These are phyloP conservation scores for Diplazon laetatorius DNA, from an alignment of 2,888 invertebrate genomes.

Conservation along the genomic window DNA sequence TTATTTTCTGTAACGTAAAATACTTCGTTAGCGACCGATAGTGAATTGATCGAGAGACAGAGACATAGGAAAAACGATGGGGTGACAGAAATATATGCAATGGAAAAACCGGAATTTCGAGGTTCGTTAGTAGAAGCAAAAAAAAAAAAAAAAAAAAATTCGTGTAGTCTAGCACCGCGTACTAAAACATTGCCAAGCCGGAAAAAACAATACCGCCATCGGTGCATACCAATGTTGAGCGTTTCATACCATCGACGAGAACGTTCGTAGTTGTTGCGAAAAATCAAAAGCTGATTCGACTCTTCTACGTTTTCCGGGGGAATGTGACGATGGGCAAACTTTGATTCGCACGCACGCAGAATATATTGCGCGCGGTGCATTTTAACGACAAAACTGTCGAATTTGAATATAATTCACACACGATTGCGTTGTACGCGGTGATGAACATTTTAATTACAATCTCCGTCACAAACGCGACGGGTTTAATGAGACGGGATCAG, in stretches of 20 bases:
- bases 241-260: conserved; percentile 6
- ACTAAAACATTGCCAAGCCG: conserved; percentile 32
- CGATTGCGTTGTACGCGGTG: not conserved
- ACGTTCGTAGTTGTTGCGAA: conserved; percentile 51
- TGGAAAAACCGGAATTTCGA: conserved; percentile 10
- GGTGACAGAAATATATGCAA: not conserved
- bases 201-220: conserved; percentile 33
- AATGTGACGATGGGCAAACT: conserved; percentile 37
- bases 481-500: conserved; percentile 40
- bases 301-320: conserved; percentile 1
- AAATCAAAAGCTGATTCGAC: conserved; percentile 51
- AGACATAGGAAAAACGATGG: not conserved
- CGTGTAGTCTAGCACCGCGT: conserved; percentile 52
- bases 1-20: not conserved
- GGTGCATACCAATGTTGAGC: conserved; percentile 40
- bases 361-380: not conserved
- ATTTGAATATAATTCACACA: not conserved
- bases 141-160: too few relatives aligned
- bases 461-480: conserved; percentile 5
- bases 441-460: conserved; percentile 5
- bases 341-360: conserved; percentile 32
- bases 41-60: not conserved
- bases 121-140: conserved; percentile 30
- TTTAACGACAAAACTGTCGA: not conserved
- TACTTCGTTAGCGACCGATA: not conserved